Conservation (phyloP, 2,797 vertebrate species). For the Caiman crocodilus region DNA sequence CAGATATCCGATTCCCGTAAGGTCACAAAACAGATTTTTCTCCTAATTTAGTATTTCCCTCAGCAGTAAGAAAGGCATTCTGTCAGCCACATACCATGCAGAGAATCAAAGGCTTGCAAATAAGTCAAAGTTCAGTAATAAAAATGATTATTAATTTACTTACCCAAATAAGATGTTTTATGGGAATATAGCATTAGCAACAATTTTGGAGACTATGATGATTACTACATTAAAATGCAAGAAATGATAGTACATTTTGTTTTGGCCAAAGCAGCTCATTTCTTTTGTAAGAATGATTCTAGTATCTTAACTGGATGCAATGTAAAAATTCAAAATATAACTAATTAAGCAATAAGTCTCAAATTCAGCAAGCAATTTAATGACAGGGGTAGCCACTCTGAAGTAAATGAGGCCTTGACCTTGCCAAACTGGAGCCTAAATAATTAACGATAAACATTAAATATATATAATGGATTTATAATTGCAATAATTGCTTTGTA, state of each 20-base stretch:
- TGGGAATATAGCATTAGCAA: not conserved
- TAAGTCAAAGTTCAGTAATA: constrained; percentile 14
- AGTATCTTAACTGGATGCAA: not conserved
- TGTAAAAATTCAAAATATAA: not conserved
- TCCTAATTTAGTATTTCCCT: constrained; percentile 16
- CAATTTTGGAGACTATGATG: not conserved
- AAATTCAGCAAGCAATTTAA: not conserved
- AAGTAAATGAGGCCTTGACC: not conserved
- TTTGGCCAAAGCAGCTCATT: not conserved
- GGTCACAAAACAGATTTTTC: constrained; percentile 60
- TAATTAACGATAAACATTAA: constrained; percentile 1
- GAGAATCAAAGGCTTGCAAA: constrained; percentile 40
- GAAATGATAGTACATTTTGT: not conserved
- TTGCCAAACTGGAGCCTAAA: not conserved
- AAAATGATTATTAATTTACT: not conserved
- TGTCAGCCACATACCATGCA: not conserved
- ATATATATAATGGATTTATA: not conserved
- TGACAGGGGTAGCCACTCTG: not conserved
- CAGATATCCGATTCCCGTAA: constrained; percentile 62
- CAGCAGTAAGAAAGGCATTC: constrained; percentile 33
- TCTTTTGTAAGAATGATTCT: not conserved
- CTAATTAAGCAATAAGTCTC: not conserved
- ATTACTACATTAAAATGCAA: constrained; percentile 11
- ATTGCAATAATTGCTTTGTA: not conserved
- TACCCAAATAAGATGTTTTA: not conserved